Evolutionary conservation across 2,888 invertebrate genomes (phyloP), one percentile per base, ranked within the genome.

Genomic region (Macrophya annulata): DNA sequence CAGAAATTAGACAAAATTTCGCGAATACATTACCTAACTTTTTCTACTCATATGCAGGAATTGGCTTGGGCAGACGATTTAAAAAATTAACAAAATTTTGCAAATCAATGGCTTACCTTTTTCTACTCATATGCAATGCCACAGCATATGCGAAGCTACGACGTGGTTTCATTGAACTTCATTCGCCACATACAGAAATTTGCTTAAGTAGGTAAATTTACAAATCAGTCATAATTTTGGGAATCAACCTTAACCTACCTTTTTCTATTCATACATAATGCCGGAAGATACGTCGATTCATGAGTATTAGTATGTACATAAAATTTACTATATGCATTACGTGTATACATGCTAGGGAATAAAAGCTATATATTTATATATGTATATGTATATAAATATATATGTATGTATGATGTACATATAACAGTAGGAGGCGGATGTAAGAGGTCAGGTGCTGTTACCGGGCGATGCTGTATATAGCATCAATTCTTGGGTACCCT

Each of bases 401-500:
- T 62, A 21, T 62, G 21, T 55, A 17, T 55, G 21, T 21, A 62
- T 31, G 9, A 25, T 68, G 4, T 17, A 12, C 15, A 4, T 68
- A 37, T 37, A 68, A 68, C 37, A 68, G 68, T 37, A 8, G 9
- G 68, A 37, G 74, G 74, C 43, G 31, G 77, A 77, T 77, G 77
- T 77, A 77, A 77, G 77, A 77, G 48, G 77, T 77, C 77, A 77
- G 77, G 77, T 77, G 77, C 77, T 77, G 55, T 77, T 77, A 77
- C 77, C 77, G 77, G 77, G 77, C 77, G 77, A 51, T 51, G 55
- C 51, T 51, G 51, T 51, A 77, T 37, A 77, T 55, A 51, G 77
- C 51, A 77, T 77, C 37, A 77, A 77, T 77, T 77, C 77, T 77
- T 55, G 77, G 55, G 43, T 43, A 77, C 77, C 77, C 77, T 81